Conservation (phyloP, 2,797 vertebrate genomes). For the Euthynnus affinis region DNA sequence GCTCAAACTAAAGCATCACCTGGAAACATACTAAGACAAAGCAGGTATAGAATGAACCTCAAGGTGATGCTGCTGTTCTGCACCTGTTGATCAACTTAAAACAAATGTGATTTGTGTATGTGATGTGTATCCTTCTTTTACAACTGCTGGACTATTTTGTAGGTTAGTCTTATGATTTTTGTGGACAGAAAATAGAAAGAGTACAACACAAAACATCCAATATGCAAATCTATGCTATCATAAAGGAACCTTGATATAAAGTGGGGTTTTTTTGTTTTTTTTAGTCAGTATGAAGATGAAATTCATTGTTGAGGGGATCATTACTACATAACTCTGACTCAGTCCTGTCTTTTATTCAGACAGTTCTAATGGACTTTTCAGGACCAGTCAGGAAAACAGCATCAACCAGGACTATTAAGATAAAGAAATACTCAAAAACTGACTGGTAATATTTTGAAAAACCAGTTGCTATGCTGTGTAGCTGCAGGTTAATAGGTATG, state of each 20-base stretch:
- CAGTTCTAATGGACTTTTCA: not conserved
- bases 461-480: not conserved
- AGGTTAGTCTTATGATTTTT: not conserved
- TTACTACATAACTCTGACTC: not conserved
- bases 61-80: not conserved
- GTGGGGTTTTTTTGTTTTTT: not conserved
- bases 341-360: not conserved
- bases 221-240: not conserved
- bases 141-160: not conserved
- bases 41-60: not conserved
- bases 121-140: not conserved
- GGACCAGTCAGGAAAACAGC: constrained; percentile 1
- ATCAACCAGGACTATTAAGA: not conserved
- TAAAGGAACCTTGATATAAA: not conserved
- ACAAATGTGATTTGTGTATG: not conserved
- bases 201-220: not conserved
- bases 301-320: not conserved
- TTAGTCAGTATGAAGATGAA: not conserved
- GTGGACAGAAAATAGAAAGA: not conserved
- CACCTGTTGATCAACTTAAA: constrained; percentile 19
- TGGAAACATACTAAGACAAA: constrained; percentile 4
- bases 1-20: not conserved
- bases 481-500: not conserved
- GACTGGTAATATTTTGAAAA: not conserved
- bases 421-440: not conserved